Percentiles rank a stretch among this genome's conserved stretches.
phyloP scores from a whole-genome alignment of 2,113 vertebrate genomes.

The Sinocyclocheilus anshuiensis region DNA sequence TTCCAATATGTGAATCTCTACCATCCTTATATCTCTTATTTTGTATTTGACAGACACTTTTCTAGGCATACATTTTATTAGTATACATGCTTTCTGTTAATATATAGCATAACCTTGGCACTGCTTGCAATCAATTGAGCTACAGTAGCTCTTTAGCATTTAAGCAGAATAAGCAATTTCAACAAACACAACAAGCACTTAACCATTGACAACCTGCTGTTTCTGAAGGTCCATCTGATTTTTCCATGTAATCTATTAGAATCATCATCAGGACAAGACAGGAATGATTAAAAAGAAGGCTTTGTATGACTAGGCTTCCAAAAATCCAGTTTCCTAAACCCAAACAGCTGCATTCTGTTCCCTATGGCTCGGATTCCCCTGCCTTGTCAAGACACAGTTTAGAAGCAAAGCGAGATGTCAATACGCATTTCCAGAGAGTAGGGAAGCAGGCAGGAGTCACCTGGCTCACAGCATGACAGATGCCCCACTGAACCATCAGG shows the following conservation, averaged over 20 bases:
- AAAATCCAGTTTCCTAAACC: slow-evolving; percentile 10
- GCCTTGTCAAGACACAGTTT: slow-evolving; percentile 58
- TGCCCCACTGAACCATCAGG: slow-evolving; percentile 22
- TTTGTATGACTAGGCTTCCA: background rate
- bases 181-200: slow-evolving; percentile 26
- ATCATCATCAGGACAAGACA: slow-evolving; percentile 14
- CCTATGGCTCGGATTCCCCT: slow-evolving; percentile 48
- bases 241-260: slow-evolving; percentile 11
- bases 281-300: background rate
- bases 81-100: background rate
- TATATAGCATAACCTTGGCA: background rate
- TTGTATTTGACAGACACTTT: background rate
- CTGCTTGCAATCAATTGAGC: background rate
- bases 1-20: background rate
- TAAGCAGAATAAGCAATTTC: slow-evolving; percentile 2
- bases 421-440: slow-evolving; percentile 50
- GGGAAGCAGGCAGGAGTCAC: slow-evolving; percentile 50
- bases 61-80: background rate
- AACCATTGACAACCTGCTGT: slow-evolving; percentile 11
- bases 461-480: slow-evolving; percentile 43
- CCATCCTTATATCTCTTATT: background rate
- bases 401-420: slow-evolving; percentile 58
- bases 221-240: background rate
- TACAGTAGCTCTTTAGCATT: background rate
- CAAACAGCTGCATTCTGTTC: slow-evolving; percentile 21